Percentiles rank a stretch among this genome's conserved stretches.
Conservation (phyloP, 2,797 vertebrate genomes). For the Micromesistius poutassou region DNA sequence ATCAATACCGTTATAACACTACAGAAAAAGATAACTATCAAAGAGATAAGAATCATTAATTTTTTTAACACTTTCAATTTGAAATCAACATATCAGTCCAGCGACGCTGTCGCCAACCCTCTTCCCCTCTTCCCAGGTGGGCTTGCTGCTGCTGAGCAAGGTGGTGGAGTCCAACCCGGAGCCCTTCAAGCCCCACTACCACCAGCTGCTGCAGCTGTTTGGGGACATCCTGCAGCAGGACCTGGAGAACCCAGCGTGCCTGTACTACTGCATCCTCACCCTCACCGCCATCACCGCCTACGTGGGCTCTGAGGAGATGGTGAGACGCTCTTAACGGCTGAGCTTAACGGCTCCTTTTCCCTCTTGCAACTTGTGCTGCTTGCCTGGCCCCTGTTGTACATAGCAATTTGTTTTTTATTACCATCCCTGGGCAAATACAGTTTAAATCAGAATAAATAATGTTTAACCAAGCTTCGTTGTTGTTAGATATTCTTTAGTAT, state of each 20-base stretch:
- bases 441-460: neutral
- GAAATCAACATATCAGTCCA: too few species aligned
- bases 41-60: neutral
- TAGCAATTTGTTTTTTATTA: neutral
- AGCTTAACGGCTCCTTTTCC: too few species aligned
- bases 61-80: neutral
- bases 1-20: too few species aligned
- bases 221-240: constrained; percentile 74
- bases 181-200: constrained; percentile 78
- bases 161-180: constrained; percentile 82
- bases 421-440: neutral
- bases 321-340: constrained; percentile 53
- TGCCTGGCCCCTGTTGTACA: neutral
- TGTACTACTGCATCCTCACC: constrained; percentile 84
- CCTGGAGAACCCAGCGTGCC: constrained; percentile 69
- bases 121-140: constrained; percentile 63
- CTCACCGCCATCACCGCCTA: constrained; percentile 75
- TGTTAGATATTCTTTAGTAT: too few species aligned
- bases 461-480: neutral
- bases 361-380: neutral
- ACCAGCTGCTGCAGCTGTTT: constrained; percentile 80
- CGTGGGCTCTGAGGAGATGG: constrained; percentile 78
- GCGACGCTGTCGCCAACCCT: neutral
- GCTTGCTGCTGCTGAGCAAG: constrained; percentile 82
- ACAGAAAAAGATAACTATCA: neutral